Conservation (phyloP, 2,113 vertebrate genomes). For the human (Homo sapiens) region GRCh38 chr5:50698001-50698500, state of each 20-base stretch:
- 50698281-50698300: neutral
- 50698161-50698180: neutral
- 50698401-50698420: neutral
- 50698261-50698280: neutral
- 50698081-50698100: too few relatives aligned
- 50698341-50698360: neutral
- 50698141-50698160: neutral
- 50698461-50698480: neutral
- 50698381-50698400: neutral
- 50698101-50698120: neutral
- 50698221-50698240: neutral
- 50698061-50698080: neutral
- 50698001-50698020: neutral
- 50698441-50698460: neutral
- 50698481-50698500: neutral
- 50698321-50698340: neutral
- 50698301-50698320: neutral
- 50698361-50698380: neutral
- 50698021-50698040: neutral
- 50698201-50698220: neutral
- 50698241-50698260: neutral
- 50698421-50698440: neutral
- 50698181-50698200: neutral
- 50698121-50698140: neutral
- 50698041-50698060: neutral